A percentile compares a stretch with the other conserved stretches of the same genome.
Evolutionary conservation across 1,140 invertebrate genomes (phyloP).

Genomic region (Drosophila auraria): DNA sequence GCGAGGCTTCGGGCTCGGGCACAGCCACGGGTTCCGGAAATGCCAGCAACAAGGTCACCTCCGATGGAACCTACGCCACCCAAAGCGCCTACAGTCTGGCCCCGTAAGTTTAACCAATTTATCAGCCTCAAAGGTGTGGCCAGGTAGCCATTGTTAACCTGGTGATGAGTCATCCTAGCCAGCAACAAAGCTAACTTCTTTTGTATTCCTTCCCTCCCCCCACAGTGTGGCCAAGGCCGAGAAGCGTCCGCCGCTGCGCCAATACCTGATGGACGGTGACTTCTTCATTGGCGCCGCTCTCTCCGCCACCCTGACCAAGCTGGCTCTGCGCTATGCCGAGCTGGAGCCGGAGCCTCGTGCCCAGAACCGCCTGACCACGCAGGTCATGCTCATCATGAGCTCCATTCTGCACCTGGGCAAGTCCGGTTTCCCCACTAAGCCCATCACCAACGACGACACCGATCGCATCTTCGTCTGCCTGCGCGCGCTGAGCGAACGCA

Average conservation of each 20-base stretch:
- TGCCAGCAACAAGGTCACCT: constrained; percentile 90
- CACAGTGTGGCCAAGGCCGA: constrained; percentile 88
- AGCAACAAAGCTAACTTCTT: too few relatives aligned
- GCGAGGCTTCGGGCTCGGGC: constrained; percentile 45
- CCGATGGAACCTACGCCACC: constrained; percentile 99
- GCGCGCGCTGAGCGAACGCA: constrained; percentile 91
- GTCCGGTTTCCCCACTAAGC: constrained; percentile 89
- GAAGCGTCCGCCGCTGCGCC: constrained; percentile 92
- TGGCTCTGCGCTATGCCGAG: constrained; percentile 89
- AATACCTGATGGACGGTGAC: constrained; percentile 97
- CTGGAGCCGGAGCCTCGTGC: constrained; percentile 77
- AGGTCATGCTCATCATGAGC: constrained; percentile 95
- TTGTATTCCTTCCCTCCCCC: neutral
- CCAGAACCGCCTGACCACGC: constrained; percentile 90
- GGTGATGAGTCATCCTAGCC: neutral
- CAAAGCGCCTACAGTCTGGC: constrained; percentile 97
- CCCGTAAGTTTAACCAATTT: constrained; percentile 86
- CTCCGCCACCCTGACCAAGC: constrained; percentile 95
- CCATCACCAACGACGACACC: constrained; percentile 97
- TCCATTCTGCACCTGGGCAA: constrained; percentile 94
- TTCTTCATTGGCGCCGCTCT: constrained; percentile 98
- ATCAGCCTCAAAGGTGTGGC: neutral
- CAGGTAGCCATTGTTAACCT: neutral
- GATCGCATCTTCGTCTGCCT: constrained; percentile 96
- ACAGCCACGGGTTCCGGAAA: constrained; percentile 20